Evolutionary conservation across 2,888 invertebrate species (phyloP).

Genomic region (Xylota segnis): DNA sequence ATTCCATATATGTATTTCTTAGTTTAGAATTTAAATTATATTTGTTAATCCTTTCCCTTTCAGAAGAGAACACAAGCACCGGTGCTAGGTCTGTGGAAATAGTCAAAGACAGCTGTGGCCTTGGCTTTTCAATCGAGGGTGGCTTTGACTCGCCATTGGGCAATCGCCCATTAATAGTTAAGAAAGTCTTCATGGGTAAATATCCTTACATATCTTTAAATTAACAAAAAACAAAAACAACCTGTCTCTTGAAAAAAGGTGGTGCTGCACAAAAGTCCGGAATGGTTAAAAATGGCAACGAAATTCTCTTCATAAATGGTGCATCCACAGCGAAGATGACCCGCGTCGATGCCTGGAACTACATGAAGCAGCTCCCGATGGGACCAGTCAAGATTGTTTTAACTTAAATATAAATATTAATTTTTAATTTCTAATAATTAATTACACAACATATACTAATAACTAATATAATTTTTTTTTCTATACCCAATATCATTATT

Average conservation of each 20-base stretch:
- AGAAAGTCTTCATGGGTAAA: slow-evolving; percentile 96
- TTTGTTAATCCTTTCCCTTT: slow-evolving; percentile 43
- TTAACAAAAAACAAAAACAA: slow-evolving; percentile 44
- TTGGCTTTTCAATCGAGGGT: slow-evolving; percentile 97
- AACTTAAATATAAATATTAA: slow-evolving; percentile 54
- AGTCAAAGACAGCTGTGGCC: slow-evolving; percentile 92
- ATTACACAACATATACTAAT: no score
- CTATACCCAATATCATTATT: slow-evolving; percentile 36
- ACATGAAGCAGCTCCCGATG: slow-evolving; percentile 94
- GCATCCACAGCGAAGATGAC: slow-evolving; percentile 92
- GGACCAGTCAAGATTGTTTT: slow-evolving; percentile 88
- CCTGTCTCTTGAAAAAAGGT: slow-evolving; percentile 85
- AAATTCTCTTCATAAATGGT: slow-evolving; percentile 93
- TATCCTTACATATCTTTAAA: neutral
- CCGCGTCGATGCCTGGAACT: slow-evolving; percentile 97
- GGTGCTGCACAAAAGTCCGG: slow-evolving; percentile 95
- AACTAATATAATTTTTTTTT: slow-evolving; percentile 27
- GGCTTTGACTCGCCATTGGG: slow-evolving; percentile 96
- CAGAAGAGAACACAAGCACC: slow-evolving; percentile 80
- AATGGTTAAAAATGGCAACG: slow-evolving; percentile 93
- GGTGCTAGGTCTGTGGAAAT: slow-evolving; percentile 81
- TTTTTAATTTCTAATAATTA: slow-evolving; percentile 58
- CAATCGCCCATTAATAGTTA: slow-evolving; percentile 94
- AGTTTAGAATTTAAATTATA: neutral
- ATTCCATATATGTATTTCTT: no score